Conservation (phyloP, 2,888 invertebrate genomes). For the Microdon myrmicae region DNA sequence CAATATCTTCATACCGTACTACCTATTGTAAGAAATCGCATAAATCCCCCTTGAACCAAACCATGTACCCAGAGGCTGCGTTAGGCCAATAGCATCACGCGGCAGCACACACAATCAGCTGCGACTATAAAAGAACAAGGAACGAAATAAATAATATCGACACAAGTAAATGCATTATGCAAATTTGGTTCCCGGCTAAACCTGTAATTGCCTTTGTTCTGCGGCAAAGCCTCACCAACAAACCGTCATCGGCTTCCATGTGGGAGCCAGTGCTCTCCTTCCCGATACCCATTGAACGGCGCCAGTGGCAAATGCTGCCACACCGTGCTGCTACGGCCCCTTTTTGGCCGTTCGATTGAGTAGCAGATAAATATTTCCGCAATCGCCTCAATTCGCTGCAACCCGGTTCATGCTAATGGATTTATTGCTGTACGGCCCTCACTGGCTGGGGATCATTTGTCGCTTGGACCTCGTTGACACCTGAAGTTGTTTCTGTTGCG, state of each 20-base stretch:
- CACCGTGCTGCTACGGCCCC: too few relatives aligned
- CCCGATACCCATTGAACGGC: slow-evolving; percentile 25
- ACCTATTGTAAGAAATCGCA: too few relatives aligned
- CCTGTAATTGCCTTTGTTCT: slow-evolving; percentile 48
- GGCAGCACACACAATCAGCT: slow-evolving; percentile 19
- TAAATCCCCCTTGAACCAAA: slow-evolving; percentile 40
- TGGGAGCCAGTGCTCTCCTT: slow-evolving; percentile 35
- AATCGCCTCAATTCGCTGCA: slow-evolving; percentile 38
- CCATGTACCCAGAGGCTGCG: slow-evolving; percentile 47
- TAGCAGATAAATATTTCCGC: slow-evolving; percentile 35
- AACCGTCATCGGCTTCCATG: slow-evolving; percentile 2
- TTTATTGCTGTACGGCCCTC: slow-evolving; percentile 36
- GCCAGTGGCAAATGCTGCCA: slow-evolving; percentile 18
- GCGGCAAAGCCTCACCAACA: slow-evolving; percentile 13
- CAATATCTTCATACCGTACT: too few relatives aligned
- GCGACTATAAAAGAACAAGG: slow-evolving; percentile 9
- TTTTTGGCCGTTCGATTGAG: too few relatives aligned
- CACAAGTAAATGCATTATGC: slow-evolving; percentile 48
- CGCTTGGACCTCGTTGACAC: slow-evolving; percentile 16
- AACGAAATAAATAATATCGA: slow-evolving; percentile 43
- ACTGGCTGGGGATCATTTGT: slow-evolving; percentile 35
- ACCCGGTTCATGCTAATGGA: slow-evolving; percentile 39
- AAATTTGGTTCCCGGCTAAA: slow-evolving; percentile 42
- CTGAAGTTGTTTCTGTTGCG: slow-evolving; percentile 12
- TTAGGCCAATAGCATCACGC: slow-evolving; percentile 33